Percentiles rank a stretch among this genome's conserved stretches.
phyloP scores from a whole-genome alignment of 2,797 vertebrate species.

The Alcedo atthis region DNA sequence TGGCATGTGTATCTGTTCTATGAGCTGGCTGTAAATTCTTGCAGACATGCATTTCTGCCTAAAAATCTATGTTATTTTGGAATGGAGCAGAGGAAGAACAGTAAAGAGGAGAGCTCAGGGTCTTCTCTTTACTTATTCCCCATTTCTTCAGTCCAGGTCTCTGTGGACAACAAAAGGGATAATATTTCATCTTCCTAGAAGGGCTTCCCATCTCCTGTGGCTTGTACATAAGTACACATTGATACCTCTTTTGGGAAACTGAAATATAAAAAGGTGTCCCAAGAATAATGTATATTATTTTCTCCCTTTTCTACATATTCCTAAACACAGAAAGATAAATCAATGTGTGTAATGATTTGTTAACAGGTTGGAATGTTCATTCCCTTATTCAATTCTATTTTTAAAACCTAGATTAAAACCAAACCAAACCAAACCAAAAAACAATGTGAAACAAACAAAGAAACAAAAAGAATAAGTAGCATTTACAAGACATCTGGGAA shows the following conservation, averaged over 20 bases:
- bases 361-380: not conserved
- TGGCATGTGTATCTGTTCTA: not conserved
- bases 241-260: not conserved
- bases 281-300: not conserved
- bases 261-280: not conserved
- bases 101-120: not conserved
- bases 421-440: not conserved
- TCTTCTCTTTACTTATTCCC: not conserved
- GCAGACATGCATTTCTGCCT: not conserved
- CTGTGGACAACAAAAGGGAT: not conserved
- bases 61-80: not conserved
- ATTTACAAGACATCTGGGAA: slow-evolving; percentile 56
- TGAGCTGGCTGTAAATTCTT: not conserved
- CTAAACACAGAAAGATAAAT: not conserved
- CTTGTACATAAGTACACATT: not conserved
- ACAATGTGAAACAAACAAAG: not conserved
- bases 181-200: not conserved
- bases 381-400: slow-evolving; percentile 20
- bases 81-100: not conserved
- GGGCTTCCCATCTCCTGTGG: not conserved
- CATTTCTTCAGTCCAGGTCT: not conserved
- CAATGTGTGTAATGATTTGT: not conserved
- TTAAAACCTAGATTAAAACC: slow-evolving; percentile 27
- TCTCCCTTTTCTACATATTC: not conserved
- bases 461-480: slow-evolving; percentile 3